Evolutionary conservation across 2,888 invertebrate genomes (phyloP), one percentile per base, ranked within the genome.

Genomic region (Trachelus tabidus): DNA sequence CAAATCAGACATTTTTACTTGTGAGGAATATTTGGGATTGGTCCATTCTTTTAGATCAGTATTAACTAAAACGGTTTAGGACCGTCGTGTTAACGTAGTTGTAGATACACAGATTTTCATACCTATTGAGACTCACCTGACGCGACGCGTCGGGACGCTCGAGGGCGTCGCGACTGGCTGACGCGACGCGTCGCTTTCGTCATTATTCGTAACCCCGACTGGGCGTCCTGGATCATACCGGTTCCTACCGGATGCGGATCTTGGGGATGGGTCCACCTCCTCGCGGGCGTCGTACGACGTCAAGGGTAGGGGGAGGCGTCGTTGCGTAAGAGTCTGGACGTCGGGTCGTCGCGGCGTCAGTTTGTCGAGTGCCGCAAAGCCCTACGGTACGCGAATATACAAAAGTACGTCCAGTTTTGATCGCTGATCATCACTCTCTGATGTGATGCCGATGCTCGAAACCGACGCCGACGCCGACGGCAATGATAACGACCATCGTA

Each of bases 321-420:
- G 85, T 89, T 89, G 89, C 88, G 88, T 89, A 89, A 89, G 84
- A 88, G 85, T 85, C 86, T 86, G 86, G 88, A 89, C 86, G 88
- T 85, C 86, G 85, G 84, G 83, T 82, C 87, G 86, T 85, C 85
- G 87, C 81, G 85, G 85, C 88, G 88, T 88, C 87, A 89, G 88
- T 89, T 84, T 85, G 81, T 84, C 86, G 86, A 86, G 83, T 82
- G 83, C 84, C 83, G 85, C 85, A 87, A 88, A 84, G 83, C 86
- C 83, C 84, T 83, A 82, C 85, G 87, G 87, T 84, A 83, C 86
- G 81, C 83, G 71, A 23, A 56, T 56, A 56, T 23, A 23, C 56
- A 56, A 23, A 56, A 56, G 56, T 56, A 56, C 56, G 56, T 56
- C 23, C 15, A 56, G 23, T 56, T 56, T 56, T 56, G 56, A 56